Conservation (phyloP, 2,113 vertebrate genomes). For the Lepisosteus oculatus region DNA sequence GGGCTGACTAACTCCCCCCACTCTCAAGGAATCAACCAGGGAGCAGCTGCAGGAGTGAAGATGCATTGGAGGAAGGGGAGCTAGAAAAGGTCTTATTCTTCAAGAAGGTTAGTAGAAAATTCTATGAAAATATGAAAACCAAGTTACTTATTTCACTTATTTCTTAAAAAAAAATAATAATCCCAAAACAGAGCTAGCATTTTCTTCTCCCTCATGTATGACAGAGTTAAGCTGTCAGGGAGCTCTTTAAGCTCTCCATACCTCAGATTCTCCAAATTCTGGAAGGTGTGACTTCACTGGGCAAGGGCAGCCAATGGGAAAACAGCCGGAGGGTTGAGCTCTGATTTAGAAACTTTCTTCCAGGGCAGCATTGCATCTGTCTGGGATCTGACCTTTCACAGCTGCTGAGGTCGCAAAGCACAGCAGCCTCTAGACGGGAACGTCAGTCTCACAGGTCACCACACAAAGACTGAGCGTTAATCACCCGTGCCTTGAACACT, state of each 20-base stretch:
- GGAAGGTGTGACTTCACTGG: slow-evolving; percentile 60
- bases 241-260: slow-evolving; percentile 52
- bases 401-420: not conserved
- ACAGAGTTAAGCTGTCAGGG: slow-evolving; percentile 47
- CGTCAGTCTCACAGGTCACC: slow-evolving; percentile 1
- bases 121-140: too few relatives aligned
- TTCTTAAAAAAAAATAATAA: not conserved
- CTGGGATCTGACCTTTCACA: not conserved
- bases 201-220: slow-evolving; percentile 34
- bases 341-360: slow-evolving; percentile 55
- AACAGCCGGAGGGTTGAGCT: slow-evolving; percentile 56
- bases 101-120: too few relatives aligned
- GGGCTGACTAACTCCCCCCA: too few relatives aligned
- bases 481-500: not conserved
- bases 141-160: too few relatives aligned
- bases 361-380: slow-evolving; percentile 43
- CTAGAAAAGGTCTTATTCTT: too few relatives aligned
- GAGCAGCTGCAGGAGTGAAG: too few relatives aligned
- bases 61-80: too few relatives aligned
- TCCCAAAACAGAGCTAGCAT: not conserved
- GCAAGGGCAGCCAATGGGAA: slow-evolving; percentile 48
- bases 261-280: slow-evolving; percentile 57
- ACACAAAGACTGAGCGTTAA: slow-evolving; percentile 9
- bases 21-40: too few relatives aligned
- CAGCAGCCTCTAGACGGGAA: not conserved